phyloP scores from a whole-genome alignment of 2,113 vertebrate genomes.

The Daphoenositta chrysoptera region DNA sequence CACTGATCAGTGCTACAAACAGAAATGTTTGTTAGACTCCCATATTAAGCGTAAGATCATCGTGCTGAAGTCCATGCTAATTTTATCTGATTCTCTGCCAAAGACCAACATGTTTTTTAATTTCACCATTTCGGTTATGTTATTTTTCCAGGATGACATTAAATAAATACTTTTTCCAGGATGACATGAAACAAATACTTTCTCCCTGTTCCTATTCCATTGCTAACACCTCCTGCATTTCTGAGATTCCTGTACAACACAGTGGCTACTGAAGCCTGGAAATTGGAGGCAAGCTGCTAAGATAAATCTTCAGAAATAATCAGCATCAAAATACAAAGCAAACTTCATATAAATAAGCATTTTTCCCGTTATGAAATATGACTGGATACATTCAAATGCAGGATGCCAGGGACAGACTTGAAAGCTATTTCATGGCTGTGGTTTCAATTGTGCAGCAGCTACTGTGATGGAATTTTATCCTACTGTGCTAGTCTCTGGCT shows the following conservation, averaged over 20 bases:
- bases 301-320: slow-evolving; percentile 19
- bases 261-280: not conserved
- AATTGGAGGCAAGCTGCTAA: not conserved
- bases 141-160: not conserved
- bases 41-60: not conserved
- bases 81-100: not conserved
- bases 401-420: not conserved
- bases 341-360: not conserved
- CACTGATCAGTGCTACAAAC: not conserved
- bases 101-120: not conserved
- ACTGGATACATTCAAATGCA: not conserved
- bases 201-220: not conserved
- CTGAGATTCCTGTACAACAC: not conserved
- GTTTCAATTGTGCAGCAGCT: slow-evolving; percentile 1
- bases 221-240: not conserved
- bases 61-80: not conserved
- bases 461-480: slow-evolving; percentile 8
- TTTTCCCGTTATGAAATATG: not conserved
- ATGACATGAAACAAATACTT: not conserved
- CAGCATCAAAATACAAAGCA: not conserved
- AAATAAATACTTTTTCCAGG: not conserved
- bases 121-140: not conserved
- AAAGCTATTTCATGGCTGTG: slow-evolving; percentile 42
- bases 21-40: not conserved
- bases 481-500: not conserved